Base-by-base conservation (phyloP, 2,888 invertebrate genomes). In the Mongoloraphidia duomilia region DNA sequence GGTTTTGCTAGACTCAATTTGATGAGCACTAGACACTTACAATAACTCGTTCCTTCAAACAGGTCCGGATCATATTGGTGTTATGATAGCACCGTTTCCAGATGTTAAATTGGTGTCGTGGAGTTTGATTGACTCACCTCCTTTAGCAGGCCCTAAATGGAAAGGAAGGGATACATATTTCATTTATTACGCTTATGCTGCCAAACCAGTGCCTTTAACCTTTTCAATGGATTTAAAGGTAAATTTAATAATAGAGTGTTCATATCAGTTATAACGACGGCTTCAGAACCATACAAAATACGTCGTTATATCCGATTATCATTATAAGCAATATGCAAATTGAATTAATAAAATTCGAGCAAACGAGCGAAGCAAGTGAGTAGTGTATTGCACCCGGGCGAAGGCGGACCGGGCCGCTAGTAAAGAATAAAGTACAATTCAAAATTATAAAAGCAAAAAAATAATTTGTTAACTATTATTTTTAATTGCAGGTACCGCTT, bases 51-150 rank as follows among this genome's bases (percentile, higher is more conserved):
- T 26, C 6, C 6, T 26, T 26, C 26, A 26, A 60, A 6, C 57
- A 80, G 82, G 83, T 47, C 80, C 83, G 1, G 76, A 79, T 59
- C 83, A 83, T 60, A 75, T 81, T 61, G 78, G 76, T 5, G 67
- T 82, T 52, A 73, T 81, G 62, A 61, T 84, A 48, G 76, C 80
- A 1, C 81, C 83, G 4, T 66, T 69, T 38, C 59, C 62, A 49
- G 77, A 75, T 50, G 75, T 79, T 8, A 64, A 67, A 49, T 59
- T 83, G 41, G 61, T 63, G 35, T 63, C 65, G 33, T 82, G 81
- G 80, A 78, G 74, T 54, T 63, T 82, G 41, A 65, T 75, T 11
- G 68, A 74, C 39, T 71, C 69, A 6, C 64, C 70, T 47, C 74
- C 79, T 11, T 64, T 80, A 41, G 67, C 72, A 51, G 70, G 73